These are phyloP conservation scores for Hydrolagus colliei DNA, from an alignment of 2,797 vertebrate genomes.

Conservation along the genomic window DNA sequence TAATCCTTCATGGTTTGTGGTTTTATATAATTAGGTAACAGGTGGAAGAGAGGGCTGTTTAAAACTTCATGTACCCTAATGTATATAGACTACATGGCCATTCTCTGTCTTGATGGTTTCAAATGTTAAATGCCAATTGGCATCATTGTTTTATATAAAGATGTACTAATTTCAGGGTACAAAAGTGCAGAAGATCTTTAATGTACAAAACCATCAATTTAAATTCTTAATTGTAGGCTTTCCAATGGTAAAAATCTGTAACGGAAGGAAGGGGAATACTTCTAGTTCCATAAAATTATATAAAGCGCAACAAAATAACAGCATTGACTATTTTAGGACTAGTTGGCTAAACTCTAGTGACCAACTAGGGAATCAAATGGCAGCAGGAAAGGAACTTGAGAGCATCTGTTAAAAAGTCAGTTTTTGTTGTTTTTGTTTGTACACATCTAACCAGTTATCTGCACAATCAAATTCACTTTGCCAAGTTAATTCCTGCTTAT, in stretches of 20 bases:
- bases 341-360: not conserved
- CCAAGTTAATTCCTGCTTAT: not conserved
- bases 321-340: not conserved
- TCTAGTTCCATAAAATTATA: not conserved
- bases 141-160: not conserved
- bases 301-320: not conserved
- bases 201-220: not conserved
- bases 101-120: not conserved
- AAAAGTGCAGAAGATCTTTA: not conserved
- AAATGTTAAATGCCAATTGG: not conserved
- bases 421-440: not conserved
- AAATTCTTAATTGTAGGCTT: not conserved
- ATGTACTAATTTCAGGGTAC: not conserved
- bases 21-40: slow-evolving; percentile 12
- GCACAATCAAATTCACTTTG: not conserved
- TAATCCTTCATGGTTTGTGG: not conserved
- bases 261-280: not conserved
- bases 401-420: not conserved
- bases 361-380: not conserved
- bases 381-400: not conserved
- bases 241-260: not conserved
- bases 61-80: not conserved
- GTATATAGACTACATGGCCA: not conserved
- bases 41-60: not conserved
- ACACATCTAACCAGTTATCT: too few relatives aligned